Base-by-base conservation (phyloP, 2,797 vertebrate genomes). In the Acrocephalus scirpaceus region DNA sequence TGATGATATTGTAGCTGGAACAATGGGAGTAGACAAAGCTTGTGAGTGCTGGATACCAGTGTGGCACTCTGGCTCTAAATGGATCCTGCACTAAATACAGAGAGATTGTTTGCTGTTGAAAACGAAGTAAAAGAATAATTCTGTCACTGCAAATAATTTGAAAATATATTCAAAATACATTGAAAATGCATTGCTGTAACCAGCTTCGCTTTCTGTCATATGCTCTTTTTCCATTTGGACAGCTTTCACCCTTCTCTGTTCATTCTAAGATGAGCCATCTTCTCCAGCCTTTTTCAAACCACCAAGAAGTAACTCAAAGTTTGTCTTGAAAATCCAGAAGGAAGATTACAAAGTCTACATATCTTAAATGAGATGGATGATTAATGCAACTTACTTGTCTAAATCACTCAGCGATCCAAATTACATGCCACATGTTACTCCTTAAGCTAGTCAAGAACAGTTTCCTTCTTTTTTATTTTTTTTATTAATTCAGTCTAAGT, bases 351-450 rank as follows among this genome's bases (percentile, higher is more conserved):
- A 88, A 93, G 82, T 86, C 74, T 48, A 69, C 67, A 73, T 89
- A 86, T 91, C 76, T 88, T 93, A 95, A 95, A 73, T 91, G 71
- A 87, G 81, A 90, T 10, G 45, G 77, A 88, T 67, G 67, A 96
- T 73, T 93, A 97, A 97, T 90, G 60, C 79, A 85, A 56, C 51
- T 96, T 93, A 64, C 79, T 95, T 92, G 73, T 85, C 91, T 94
- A 94, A 96, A 92, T 94, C 86, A 67, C 79, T 90, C 90, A 90
- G 71, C 92, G 94, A 92, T 82, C 79, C 85, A 93, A 93, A 96
- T 95, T 95, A 84, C 60, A 66, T 13, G 70, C 95, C 95, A 96
- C 95, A 93, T 96, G 82, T 84, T 93, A 93, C 32, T 94, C 60
- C 56, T 95, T 93, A 93, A 93, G 73, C 26, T 91, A 94, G 76